These are phyloP conservation scores for Neomorphus geoffroyi DNA, from an alignment of 2,797 vertebrate species.

Conservation along the genomic window DNA sequence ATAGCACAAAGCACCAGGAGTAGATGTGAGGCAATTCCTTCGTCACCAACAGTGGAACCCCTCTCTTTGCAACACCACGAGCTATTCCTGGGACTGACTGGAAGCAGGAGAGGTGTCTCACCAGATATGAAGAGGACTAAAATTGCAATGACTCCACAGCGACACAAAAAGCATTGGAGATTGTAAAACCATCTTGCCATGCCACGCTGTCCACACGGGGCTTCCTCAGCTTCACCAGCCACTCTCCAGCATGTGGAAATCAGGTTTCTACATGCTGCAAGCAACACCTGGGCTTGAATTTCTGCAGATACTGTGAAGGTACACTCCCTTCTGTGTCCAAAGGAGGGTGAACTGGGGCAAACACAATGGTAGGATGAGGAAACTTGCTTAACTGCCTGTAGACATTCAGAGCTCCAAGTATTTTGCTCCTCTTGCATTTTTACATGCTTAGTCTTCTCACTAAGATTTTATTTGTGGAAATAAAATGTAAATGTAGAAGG, in stretches of 20 bases:
- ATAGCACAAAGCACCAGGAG: neutral
- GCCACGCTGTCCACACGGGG: fast-evolving
- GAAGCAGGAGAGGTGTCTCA: neutral
- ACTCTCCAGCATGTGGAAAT: neutral
- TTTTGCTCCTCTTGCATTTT: neutral
- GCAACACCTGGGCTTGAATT: neutral
- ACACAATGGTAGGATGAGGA: too few relatives aligned
- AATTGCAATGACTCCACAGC: neutral
- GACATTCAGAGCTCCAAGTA: neutral
- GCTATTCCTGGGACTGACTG: neutral
- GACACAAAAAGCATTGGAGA: neutral
- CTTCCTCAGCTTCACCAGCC: neutral
- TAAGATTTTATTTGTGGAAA: neutral
- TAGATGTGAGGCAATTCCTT: neutral
- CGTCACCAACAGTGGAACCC: neutral
- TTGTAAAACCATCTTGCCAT: neutral
- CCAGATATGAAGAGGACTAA: neutral
- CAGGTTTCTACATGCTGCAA: neutral
- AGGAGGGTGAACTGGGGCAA: neutral
- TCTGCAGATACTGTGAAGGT: neutral
- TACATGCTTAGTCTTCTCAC: neutral
- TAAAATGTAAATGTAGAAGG: neutral
- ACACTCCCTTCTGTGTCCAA: neutral
- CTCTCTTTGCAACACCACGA: neutral
- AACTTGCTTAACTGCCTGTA: neutral